Evolutionary conservation across 1,140 invertebrate genomes (phyloP), one percentile per base, ranked within the genome.

Genomic region (Hylyphantes graminicola): DNA sequence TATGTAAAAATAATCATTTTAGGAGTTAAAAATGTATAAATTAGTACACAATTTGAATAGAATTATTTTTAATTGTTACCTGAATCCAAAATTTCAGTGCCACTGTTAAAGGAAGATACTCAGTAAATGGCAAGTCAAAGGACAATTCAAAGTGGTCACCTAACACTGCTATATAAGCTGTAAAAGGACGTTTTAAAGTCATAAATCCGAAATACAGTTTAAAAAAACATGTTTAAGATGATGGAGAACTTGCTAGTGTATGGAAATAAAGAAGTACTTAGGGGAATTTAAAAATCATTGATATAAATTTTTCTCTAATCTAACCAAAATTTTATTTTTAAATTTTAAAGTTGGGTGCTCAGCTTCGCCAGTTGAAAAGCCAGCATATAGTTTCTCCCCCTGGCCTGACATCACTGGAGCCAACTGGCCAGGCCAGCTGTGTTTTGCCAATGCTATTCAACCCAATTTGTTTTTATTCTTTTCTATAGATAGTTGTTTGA

Each of bases 121-220:
- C 97, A 73, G 93, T 92, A 88, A 98, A 98, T 0, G 97, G 96
- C 75, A 99, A 90, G 89, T 96, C 94, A 88, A 98, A 97, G 10
- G 96, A 96, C 86, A 98, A 91, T 88, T 98, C 96, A 87, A 98
- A 94, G 9, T 95, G 92, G 88, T 98, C 96, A 9, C 97, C 97
- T 90, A 96, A 97, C 87, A 98, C 95, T 0, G 96, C 96, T 79
- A 98, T 92, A 88, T 97, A 95, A 88, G 94, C 95, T 92, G 87
- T 50, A 65, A 87, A 81, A 64, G 81, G 79, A 86, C 53, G 87
- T 35, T 61, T 15, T 61, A 61, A 67, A 51, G 53, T 12, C 19
- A 73, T 51, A 54, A 73, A 51, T 68, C 13, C 8, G 53, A 73
- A 15, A 76, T 76, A 19, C 51, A 21, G 21, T n/a, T 21, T 67